A percentile compares a stretch with the other conserved stretches of the same genome.
Evolutionary conservation across 2,113 vertebrate species (phyloP).

Genomic region (Semicossyphus pulcher): DNA sequence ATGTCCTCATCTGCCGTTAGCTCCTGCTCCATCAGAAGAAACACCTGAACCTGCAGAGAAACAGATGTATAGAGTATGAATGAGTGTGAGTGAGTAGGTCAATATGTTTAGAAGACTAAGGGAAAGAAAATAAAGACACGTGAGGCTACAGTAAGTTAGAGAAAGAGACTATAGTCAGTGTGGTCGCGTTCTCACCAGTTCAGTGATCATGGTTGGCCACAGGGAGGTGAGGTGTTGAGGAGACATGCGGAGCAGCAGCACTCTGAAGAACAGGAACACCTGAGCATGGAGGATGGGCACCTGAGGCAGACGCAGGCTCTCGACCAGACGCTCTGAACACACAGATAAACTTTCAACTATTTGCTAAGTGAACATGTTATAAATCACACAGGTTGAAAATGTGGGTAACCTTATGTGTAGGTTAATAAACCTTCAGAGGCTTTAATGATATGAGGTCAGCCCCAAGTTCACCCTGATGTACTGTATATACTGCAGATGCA

Average conservation of each 20-base stretch:
- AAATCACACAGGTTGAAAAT: no score
- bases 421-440: neutral
- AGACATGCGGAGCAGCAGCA: slow-evolving; percentile 97
- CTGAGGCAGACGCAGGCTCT: slow-evolving; percentile 97
- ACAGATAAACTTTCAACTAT: slow-evolving; percentile 7
- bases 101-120: neutral
- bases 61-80: neutral
- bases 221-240: slow-evolving; percentile 98
- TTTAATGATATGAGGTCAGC: neutral
- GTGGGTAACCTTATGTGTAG: no score
- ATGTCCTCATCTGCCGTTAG: slow-evolving; percentile 95
- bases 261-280: slow-evolving; percentile 99
- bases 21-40: slow-evolving; percentile 81
- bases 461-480: no score
- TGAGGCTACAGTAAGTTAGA: neutral
- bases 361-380: neutral
- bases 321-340: slow-evolving; percentile 93
- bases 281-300: slow-evolving; percentile 99
- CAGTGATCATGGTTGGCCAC: slow-evolving; percentile 99
- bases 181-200: slow-evolving; percentile 87
- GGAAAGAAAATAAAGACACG: neutral
- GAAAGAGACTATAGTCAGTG: neutral
- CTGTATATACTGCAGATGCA: neutral
- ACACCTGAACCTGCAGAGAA: slow-evolving; percentile 74
- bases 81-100: neutral